Base-by-base conservation (phyloP, 2,113 vertebrate species). In the Ctenodactylus gundi region DNA sequence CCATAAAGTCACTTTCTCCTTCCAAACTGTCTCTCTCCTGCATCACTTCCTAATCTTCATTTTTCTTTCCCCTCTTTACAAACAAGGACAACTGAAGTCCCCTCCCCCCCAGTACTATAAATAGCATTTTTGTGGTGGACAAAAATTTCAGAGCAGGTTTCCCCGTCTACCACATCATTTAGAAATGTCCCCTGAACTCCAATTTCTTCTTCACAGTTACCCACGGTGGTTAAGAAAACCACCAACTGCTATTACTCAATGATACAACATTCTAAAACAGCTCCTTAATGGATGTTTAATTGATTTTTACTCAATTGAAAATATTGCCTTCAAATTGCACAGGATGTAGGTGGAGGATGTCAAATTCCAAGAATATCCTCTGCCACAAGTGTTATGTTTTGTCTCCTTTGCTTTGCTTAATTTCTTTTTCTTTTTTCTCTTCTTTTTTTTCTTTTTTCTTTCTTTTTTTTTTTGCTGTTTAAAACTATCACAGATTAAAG, bases 261-360 rank as follows among this genome's bases (percentile, higher is more conserved):
- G 27, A 68, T 85, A 89, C 13, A 72, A 85, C 76, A 88, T 82
- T 88, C 73, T 90, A 60, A 94, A 91, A 77, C 51, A 88, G 39
- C 10, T 73, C 41, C 62, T 94, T 90, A 85, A 55, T n/a, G 57
- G 77, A 34, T 58, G 18, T 8, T 65, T 90, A 91, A 90, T 8
- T 95, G 85, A 92, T 85, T 85, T 92, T 88, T 51, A 85, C n/a
- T 31, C 67, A 96, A 76, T 95, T 92, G n/a, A 95, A 92, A 94
- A 85, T 34, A 94, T 88, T 96, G 57, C 41, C 93, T 92, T 94
- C 87, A 93, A 81, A 81, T 44, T 82, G 34, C 44, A 93, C 75
- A 90, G 65, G 62, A 92, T 90, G 57, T 21, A 62, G 78, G 55
- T 34, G 34, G 53, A 87, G 44, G 14, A 6, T 87, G 84, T 89